Base-by-base conservation (phyloP, 2,113 vertebrate genomes). In the Sturnira hondurensis region DNA sequence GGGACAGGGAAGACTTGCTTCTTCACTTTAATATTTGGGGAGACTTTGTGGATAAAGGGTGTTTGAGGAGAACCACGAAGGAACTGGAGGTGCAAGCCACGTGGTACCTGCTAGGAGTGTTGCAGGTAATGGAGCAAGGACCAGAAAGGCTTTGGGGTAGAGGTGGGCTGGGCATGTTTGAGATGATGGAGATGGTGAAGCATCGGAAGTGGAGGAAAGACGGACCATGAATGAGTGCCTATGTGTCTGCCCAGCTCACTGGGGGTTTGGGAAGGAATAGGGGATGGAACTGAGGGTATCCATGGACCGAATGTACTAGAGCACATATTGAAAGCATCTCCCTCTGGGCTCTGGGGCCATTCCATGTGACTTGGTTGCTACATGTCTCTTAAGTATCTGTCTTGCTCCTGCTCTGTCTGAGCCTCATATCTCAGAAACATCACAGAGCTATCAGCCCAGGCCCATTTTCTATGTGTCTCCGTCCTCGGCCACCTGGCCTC, bases 241-340 rank as follows among this genome's bases (percentile, higher is more conserved):
- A n/a, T n/a, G 36, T 17, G 9, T 36, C 63, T 43, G 11, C 43
- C 3, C 2, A n/a, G 56, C 47, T 33, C 26, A 2, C 3, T 1
- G 33, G 1, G 14, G 11, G 14, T 10, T 7, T 5, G 11, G n/a
- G 71, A 38, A 36, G 14, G 19, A 38, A 2, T 3, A 8, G 19
- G 12, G 58, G 76, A 19, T 31, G 38, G 15, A 47, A 0, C 10
- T 20, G 56, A 33, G 38, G 56, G 4, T 20, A 15, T 9, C 19
- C 31, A 0, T 1, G 4, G 6, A 3, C n/a, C 0, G 13, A 22
- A 58, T 2, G 41, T 54, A 2, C 33, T 3, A 6, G 6, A 47
- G 16, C 17, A 17, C 1, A 0, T 11, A 43, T 33, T 26, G 26
- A 78, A 77, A 26, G 10, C 20, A 61, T 63, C 86, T 47, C 14